Conservation (phyloP, 2,888 invertebrate species). For the Clostera curtula region DNA sequence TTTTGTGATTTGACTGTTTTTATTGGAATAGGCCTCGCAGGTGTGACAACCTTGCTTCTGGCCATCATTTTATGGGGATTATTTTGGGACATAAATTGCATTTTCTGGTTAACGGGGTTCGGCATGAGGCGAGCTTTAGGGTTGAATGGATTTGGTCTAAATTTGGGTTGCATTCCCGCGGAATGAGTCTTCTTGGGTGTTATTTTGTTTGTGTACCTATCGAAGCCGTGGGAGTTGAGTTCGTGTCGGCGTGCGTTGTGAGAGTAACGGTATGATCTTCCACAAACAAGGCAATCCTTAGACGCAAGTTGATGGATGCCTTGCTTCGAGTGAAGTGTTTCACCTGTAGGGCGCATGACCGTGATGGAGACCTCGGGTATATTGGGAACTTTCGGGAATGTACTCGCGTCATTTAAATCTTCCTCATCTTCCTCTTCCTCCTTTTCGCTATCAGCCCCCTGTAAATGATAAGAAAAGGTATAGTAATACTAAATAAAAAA, state of each 20-base stretch:
- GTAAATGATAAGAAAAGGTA: conserved; percentile 21
- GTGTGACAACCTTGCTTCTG: conserved; percentile 36
- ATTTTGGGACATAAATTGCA: conserved; percentile 51
- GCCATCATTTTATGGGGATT: conserved; percentile 44
- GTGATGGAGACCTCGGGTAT: conserved; percentile 69
- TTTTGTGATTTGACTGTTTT: conserved; percentile 45
- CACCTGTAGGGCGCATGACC: conserved; percentile 62
- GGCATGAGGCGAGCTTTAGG: conserved; percentile 67
- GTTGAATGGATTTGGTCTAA: conserved; percentile 67
- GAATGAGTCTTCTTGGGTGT: conserved; percentile 43
- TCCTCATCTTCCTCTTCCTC: conserved; percentile 58
- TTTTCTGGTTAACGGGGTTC: conserved; percentile 65
- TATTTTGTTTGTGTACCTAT: conserved; percentile 67
- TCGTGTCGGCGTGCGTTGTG: conserved; percentile 70
- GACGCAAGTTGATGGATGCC: conserved; percentile 68
- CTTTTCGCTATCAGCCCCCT: conserved; percentile 62
- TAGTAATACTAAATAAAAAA: conserved; percentile 3
- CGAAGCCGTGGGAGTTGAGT: conserved; percentile 62
- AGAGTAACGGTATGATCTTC: conserved; percentile 65
- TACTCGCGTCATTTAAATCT: conserved; percentile 31
- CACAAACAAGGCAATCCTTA: conserved; percentile 67
- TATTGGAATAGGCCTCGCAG: conserved; percentile 59
- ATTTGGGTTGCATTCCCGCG: conserved; percentile 61
- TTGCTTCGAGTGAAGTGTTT: conserved; percentile 59
- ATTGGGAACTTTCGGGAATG: conserved; percentile 37